A percentile compares a stretch with the other conserved stretches of the same genome.
These are phyloP conservation scores for Mormyrus hasselquistii DNA, from an alignment of 2,797 vertebrate genomes.

Conservation along the genomic window DNA sequence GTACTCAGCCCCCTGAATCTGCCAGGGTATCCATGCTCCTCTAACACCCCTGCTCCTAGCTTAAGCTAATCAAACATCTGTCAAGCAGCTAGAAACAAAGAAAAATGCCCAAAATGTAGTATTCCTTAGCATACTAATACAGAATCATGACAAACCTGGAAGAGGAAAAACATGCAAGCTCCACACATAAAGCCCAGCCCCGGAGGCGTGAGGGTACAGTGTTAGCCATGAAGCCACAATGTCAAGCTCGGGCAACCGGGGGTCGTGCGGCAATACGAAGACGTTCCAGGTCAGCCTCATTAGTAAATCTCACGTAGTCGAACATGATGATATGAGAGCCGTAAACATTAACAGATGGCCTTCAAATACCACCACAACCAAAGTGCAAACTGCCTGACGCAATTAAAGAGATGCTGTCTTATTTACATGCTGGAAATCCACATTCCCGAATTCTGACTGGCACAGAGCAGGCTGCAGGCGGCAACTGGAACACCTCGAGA, in stretches of 20 bases:
- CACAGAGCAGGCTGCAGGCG: background rate
- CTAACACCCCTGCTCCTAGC: background rate
- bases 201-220: background rate
- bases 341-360: background rate
- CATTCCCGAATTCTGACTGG: background rate
- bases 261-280: background rate
- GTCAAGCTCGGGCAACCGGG: background rate
- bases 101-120: background rate
- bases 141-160: background rate
- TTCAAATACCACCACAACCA: background rate
- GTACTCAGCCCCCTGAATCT: background rate
- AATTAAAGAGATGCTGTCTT: conserved; percentile 5
- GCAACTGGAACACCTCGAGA: background rate
- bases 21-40: background rate
- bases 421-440: background rate
- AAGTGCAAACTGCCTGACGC: background rate
- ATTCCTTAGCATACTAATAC: background rate
- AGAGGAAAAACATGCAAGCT: background rate
- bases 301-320: background rate
- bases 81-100: background rate
- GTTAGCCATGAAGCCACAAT: background rate
- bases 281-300: background rate
- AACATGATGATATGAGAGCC: background rate
- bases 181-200: background rate
- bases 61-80: background rate